Percentiles rank a stretch among this genome's conserved stretches.
Evolutionary conservation across 2,113 vertebrate genomes (phyloP).

Genomic region (Speoplatyrhinus poulsoni): DNA sequence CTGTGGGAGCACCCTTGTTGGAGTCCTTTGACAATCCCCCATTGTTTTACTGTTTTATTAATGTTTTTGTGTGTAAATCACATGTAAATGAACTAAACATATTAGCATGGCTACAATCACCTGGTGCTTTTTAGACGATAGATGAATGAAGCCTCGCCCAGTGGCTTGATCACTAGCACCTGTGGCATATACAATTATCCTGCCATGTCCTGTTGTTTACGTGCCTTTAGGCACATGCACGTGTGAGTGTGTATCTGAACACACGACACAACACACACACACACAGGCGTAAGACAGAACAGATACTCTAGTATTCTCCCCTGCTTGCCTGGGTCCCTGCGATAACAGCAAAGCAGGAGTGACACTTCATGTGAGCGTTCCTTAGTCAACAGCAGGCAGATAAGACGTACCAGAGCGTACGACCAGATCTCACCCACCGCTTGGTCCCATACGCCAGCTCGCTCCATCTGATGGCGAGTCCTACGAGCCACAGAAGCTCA

Average conservation of each 20-base stretch:
- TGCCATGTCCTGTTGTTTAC: constrained; percentile 28
- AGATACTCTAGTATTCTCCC: constrained; percentile 50
- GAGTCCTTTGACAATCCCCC: constrained; percentile 2
- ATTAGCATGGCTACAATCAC: constrained; percentile 25
- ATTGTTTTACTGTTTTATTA: background rate
- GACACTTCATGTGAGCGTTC: constrained; percentile 63
- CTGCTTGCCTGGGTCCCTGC: constrained; percentile 57
- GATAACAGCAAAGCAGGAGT: constrained; percentile 67
- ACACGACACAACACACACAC: background rate
- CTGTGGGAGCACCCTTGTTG: background rate
- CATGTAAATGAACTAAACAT: constrained; percentile 10
- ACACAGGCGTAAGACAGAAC: constrained; percentile 43
- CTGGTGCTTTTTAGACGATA: constrained; percentile 2
- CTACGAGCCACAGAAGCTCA: constrained; percentile 51
- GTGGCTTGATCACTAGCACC: constrained; percentile 31
- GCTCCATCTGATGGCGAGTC: constrained; percentile 55
- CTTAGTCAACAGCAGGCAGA: constrained; percentile 67
- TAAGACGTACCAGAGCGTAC: constrained; percentile 57
- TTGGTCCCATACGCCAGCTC: constrained; percentile 51
- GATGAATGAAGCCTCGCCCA: constrained; percentile 12
- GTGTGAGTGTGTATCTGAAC: background rate
- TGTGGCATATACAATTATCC: constrained; percentile 35
- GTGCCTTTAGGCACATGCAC: background rate
- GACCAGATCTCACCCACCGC: constrained; percentile 56
- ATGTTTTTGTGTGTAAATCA: background rate